Evolutionary conservation across 2,888 invertebrate genomes (phyloP), one percentile per base, ranked within the genome.

Genomic region (Peribatodes rhomboidaria): DNA sequence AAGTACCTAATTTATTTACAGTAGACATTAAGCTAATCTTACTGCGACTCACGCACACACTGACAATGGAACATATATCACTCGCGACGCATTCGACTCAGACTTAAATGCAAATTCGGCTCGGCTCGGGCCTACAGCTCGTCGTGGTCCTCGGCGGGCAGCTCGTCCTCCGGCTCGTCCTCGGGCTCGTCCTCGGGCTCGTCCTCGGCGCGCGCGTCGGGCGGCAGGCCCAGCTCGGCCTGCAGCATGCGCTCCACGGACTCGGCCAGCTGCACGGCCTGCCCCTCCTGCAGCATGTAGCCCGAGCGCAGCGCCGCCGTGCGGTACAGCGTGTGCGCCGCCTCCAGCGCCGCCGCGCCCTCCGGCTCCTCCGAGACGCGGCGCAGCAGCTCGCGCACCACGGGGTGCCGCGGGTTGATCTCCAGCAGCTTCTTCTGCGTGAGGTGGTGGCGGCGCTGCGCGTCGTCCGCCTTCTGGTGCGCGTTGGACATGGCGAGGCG

Each of bases 401-500:
- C 94, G 22, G 99, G 99, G 95, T 99, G 99, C 57, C 98, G 95
- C 44, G 99, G 99, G 94, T 99, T 99, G 78, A 99, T 96, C 94
- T 99, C 99, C 75, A 99, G 93, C 54, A 97, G 97, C 93, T 99
- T 99, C 95, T 98, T 99, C 90, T 99, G 98, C 82, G 96, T 96
- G 47, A 98, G 93, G 87, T 99, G 98, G 87, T 98, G 97, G 72
- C 95, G 95, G 81, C 98, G 96, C 84, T 98, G 97, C 37, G 98
- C 97, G 93, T 99, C 98, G 83, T 99, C 97, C 8, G 90, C 81
- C 86, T 99, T 99, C 88, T 99, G 98, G 89, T 99, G 99, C 14
- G 99, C 99, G 92, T 99, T 99, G 50, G 97, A 97, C 70, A 97
- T 92, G 69, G 99, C 98, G 72, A 99, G 95, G 54, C 99, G 95